Evolutionary conservation across 2,888 invertebrate genomes (phyloP), one percentile per base, ranked within the genome.

Genomic region (Tridacna crocea): DNA sequence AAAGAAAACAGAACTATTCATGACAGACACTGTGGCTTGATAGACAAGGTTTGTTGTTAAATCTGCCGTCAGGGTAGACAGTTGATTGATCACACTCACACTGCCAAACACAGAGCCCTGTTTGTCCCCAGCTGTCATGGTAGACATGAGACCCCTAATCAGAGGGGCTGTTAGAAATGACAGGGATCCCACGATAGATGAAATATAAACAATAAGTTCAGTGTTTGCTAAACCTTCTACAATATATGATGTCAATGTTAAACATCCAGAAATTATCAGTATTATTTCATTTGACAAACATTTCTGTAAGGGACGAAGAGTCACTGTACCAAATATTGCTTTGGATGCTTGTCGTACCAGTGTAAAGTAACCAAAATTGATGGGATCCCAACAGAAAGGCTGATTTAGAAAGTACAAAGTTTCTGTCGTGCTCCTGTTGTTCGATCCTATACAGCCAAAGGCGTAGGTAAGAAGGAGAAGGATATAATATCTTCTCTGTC

Each of bases 81-180:
- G 12, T 13, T 77, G 77, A 72, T 79, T 63, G 4, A 84, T 72
- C 19, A 68, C 77, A 15, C 82, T 70, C 15, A 82, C 19, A 36
- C 84, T 79, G 8, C 82, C 82, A 60, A 84, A 84, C 66, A 84
- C 65, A 10, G 84, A 77, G 0, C 84, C 85, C 58, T 85, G 85
- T 75, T 75, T 85, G 46, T 82, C 80, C 17, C 75, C 19, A 4
- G 75, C 26, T 10, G 85, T 82, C 55, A 82, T 75, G 6, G 61
- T 73, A 13, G 85, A 85, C 82, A 85, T 80, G 24, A 82, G 65
- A 24, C 77, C 85, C 19, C 80, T 77, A 17, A 85, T 82, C 72
- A 85, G 75, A 22, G 85, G 85, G 27, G 73, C 47, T 27, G 63
- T 68, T 17, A 85, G 70, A 63, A 85, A 80, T 13, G 77, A 72